Percentiles rank a stretch among this genome's conserved stretches.
phyloP scores from a whole-genome alignment of 2,113 vertebrate species.

The Dolichallabes microphthalmus region DNA sequence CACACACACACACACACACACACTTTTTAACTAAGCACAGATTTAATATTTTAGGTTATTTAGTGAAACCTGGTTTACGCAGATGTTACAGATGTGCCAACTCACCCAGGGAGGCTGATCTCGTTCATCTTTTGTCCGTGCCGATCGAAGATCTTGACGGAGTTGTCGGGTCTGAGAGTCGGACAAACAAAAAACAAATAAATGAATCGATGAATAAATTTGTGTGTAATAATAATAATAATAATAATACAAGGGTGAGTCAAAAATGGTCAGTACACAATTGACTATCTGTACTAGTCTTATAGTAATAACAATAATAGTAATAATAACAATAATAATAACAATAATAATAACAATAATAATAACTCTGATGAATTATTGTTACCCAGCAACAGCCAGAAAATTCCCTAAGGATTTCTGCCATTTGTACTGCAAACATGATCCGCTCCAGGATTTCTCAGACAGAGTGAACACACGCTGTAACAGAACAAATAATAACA shows the following conservation, averaged over 20 bases:
- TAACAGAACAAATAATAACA: constrained; percentile 30
- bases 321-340: too few relatives aligned
- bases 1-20: not conserved
- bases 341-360: too few relatives aligned
- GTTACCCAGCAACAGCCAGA: constrained; percentile 93
- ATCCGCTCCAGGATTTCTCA: constrained; percentile 81
- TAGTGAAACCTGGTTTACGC: not conserved
- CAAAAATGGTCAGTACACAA: too few relatives aligned
- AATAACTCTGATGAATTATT: constrained; percentile 10
- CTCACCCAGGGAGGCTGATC: constrained; percentile 86
- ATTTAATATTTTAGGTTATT: not conserved
- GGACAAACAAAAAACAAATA: constrained; percentile 8
- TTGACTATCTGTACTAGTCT: too few relatives aligned
- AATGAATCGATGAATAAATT: too few relatives aligned
- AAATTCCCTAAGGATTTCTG: constrained; percentile 91
- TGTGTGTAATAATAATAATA: too few relatives aligned
- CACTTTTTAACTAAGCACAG: not conserved
- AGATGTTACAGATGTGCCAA: constrained; percentile 36
- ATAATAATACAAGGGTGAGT: too few relatives aligned
- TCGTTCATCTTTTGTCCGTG: constrained; percentile 94
- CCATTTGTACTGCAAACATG: constrained; percentile 85
- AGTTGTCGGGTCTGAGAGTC: constrained; percentile 78
- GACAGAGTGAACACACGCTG: constrained; percentile 86
- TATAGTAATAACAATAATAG: too few relatives aligned
- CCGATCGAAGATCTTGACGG: constrained; percentile 96